Percentiles rank a stretch among this genome's conserved stretches.
Conservation (phyloP, 2,113 vertebrate genomes). For the Myiopsitta monachus region DNA sequence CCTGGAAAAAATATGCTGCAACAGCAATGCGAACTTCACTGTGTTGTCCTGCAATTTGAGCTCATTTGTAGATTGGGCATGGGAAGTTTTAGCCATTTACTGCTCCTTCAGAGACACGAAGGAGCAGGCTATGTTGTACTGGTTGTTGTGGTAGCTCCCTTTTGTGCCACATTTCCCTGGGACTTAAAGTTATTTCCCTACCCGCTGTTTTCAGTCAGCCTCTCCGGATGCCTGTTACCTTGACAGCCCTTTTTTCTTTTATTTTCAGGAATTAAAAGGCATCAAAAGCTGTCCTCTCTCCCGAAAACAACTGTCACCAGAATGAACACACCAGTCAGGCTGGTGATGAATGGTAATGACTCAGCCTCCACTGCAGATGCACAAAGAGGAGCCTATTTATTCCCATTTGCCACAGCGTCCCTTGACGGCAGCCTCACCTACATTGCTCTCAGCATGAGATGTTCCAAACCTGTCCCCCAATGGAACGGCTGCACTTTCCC, state of each 20-base stretch:
- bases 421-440: neutral
- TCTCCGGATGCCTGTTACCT: constrained; percentile 43
- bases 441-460: neutral
- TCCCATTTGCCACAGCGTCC: neutral
- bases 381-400: constrained; percentile 28
- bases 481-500: neutral
- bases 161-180: constrained; percentile 32
- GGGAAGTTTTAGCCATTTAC: neutral
- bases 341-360: constrained; percentile 38
- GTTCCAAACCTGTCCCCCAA: neutral
- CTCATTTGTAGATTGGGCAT: neutral
- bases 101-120: neutral
- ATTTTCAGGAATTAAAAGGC: constrained; percentile 40
- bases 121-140: neutral
- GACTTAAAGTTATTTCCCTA: constrained; percentile 46
- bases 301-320: constrained; percentile 47
- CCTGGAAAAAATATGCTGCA: neutral
- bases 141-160: constrained; percentile 23
- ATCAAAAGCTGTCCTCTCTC: constrained; percentile 47
- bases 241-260: constrained; percentile 47
- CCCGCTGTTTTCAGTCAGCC: constrained; percentile 14
- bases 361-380: constrained; percentile 5
- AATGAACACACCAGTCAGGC: constrained; percentile 19
- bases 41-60: neutral
- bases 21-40: neutral